A percentile compares a stretch with the other conserved stretches of the same genome.
phyloP scores from a whole-genome alignment of 2,888 invertebrate species.

The Caenorhabditis zanzibari region DNA sequence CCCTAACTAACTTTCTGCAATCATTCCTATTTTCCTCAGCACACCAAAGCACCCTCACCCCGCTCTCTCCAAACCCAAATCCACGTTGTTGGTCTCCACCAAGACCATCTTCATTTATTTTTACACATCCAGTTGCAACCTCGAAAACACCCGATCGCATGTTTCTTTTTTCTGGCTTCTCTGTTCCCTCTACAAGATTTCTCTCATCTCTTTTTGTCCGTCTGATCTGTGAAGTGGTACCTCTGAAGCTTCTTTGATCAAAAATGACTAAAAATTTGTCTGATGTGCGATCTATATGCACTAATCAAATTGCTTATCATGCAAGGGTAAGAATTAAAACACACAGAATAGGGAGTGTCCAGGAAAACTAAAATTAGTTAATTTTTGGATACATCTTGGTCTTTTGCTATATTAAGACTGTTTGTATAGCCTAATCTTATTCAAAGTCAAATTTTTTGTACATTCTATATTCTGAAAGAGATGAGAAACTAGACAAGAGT shows the following conservation, averaged over 20 bases:
- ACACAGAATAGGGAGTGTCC: not conserved
- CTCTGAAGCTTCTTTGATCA: constrained; percentile 59
- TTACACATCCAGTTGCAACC: constrained; percentile 17
- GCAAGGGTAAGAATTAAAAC: not conserved
- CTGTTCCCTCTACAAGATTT: constrained; percentile 8
- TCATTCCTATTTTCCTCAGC: too few relatives aligned
- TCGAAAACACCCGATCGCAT: constrained; percentile 23
- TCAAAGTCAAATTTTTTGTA: not conserved
- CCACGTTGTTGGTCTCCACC: constrained; percentile 50
- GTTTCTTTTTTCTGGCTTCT: constrained; percentile 26
- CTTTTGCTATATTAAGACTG: not conserved
- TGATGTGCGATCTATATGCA: constrained; percentile 35
- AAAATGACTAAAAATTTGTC: not conserved
- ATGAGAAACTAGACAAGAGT: not conserved
- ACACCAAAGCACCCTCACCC: constrained; percentile 40
- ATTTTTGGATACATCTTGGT: not conserved
- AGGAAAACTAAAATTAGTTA: too few relatives aligned
- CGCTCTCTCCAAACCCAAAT: not conserved
- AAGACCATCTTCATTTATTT: constrained; percentile 12
- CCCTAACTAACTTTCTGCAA: too few relatives aligned
- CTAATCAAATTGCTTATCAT: constrained; percentile 17
- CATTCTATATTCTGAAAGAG: not conserved
- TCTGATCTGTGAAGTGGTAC: constrained; percentile 52
- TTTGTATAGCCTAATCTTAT: too few relatives aligned
- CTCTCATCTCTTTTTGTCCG: not conserved